These are phyloP conservation scores for silkworm (Bombyx mori) DNA, from an alignment of 1,140 invertebrate species.

Conservation along the genomic window DNA sequence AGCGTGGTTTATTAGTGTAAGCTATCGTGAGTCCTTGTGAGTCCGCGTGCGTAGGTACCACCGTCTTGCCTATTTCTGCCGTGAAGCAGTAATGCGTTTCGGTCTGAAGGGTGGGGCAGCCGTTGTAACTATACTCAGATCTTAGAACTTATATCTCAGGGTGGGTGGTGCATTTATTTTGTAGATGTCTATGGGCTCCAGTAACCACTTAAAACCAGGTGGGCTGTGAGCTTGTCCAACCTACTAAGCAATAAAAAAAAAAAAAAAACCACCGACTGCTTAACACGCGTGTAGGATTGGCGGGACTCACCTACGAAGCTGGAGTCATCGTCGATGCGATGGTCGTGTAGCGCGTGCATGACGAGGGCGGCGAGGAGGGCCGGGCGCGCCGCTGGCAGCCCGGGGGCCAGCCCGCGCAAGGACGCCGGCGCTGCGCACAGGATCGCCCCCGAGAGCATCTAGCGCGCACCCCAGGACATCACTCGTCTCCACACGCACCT, in stretches of 20 bases:
- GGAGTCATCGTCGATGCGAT: conserved; percentile 35
- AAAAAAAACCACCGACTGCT: not conserved
- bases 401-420: conserved; percentile 53
- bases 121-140: too few relatives aligned
- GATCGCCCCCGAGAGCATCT: conserved; percentile 59
- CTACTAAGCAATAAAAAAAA: not conserved
- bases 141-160: too few relatives aligned
- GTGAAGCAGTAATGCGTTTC: too few relatives aligned
- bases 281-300: not conserved
- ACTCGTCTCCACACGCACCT: conserved; percentile 5
- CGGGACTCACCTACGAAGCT: conserved; percentile 54
- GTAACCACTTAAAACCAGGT: too few relatives aligned
- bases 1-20: too few relatives aligned
- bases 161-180: too few relatives aligned
- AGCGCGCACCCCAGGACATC: conserved; percentile 22
- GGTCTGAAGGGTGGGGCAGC: too few relatives aligned
- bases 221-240: too few relatives aligned
- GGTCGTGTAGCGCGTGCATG: conserved; percentile 54
- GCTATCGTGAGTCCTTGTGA: not conserved
- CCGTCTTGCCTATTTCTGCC: too few relatives aligned
- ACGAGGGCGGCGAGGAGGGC: conserved; percentile 52
- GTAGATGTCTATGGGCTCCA: too few relatives aligned
- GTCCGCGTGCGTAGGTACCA: not conserved
- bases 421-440: conserved; percentile 56
- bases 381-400: conserved; percentile 48